Evolutionary conservation across 2,888 invertebrate genomes (phyloP), one percentile per base, ranked within the genome.

Genomic region (Drosophila merina): DNA sequence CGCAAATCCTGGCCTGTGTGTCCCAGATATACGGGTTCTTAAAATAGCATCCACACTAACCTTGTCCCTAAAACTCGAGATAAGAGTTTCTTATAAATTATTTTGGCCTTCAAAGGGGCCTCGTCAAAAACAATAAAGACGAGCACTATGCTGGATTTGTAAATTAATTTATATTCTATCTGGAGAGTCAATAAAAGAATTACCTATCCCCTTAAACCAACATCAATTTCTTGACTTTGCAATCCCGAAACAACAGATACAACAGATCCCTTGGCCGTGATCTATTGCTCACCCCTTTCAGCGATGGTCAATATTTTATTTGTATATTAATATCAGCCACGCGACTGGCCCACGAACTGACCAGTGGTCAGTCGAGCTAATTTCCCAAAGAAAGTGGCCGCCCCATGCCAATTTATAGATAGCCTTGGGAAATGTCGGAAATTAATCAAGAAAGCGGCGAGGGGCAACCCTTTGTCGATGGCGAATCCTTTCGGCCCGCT

Each of bases 301-400:
- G 36, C 49, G 30, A 40, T 62, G 84, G 69, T 72, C 76, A 85
- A 82, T 87, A 79, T 85, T 87, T 62, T 82, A 60, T 76, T 67
- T 82, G 77, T 69, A 72, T 69, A 86, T 87, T 88, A 88, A 86
- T 84, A 84, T 70, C 66, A 40, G 86, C 44, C 86, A 83, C 86
- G 86, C 79, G 86, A 72, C 85, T 79, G 83, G 75, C 76, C 79
- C 57, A 74, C 72, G 73, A 58, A 60, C 74, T 86, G 83, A 85
- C 88, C 88, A 73, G 48, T 85, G 86, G 79, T 79, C 86, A 86
- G 79, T 79, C 86, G 84, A 68, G 71, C 63, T 58, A 74, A 51
- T 68, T 74, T 74, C 58, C 62, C 50, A 74, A 64, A 64, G 74
- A 59, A 73, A 76, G 58, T 26, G 52, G 40, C 33, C 49, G 48